Base-by-base conservation (phyloP, 2,888 invertebrate genomes). In the Lamellibrachia columna region DNA sequence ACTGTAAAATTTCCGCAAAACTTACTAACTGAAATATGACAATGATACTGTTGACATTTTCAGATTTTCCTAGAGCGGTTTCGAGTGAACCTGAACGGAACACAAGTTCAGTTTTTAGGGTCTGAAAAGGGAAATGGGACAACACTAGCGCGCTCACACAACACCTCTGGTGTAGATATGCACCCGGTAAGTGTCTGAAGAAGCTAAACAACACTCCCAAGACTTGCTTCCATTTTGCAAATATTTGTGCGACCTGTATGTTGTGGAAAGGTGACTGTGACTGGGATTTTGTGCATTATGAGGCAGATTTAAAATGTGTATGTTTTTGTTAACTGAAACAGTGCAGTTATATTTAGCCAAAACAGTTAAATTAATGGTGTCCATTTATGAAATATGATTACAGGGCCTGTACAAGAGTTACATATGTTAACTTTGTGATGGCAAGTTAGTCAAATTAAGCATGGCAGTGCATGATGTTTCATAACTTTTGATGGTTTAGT, bases 91-190 rank as follows among this genome's bases (percentile, higher is more conserved):
- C 95, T 96, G 95, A 95, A 95, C 91, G 94, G 95, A 92, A 95
- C 96, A 9, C 93, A 93, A 58, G 95, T 97, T 58, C 95, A 96
- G 92, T 94, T 96, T 93, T 93, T 96, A 58, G 97, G 96, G 55
- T 95, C 96, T 93, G 96, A 96, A 93, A 95, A 95, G 94, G 96
- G 96, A 28, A 96, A 96, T 94, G 96, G 96, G 91, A 96, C 96
- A 90, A 95, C 95, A 11, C 95, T 96, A 60, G 95, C 96, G 9
- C 94, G 94, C 93, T 92, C 92, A 92, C 96, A 96, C 94, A 96
- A 96, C 94, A 94, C 93, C 52, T 94, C 95, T 92, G 94, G 95
- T 91, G 94, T 95, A 91, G 95, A 95, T 91, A 94, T 93, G 93
- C 94, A 95, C 93, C 95, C 95, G 53, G 95, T 96, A 93, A 95